Evolutionary conservation across 2,113 vertebrate genomes (phyloP).

Genomic region (Xenopus borealis): DNA sequence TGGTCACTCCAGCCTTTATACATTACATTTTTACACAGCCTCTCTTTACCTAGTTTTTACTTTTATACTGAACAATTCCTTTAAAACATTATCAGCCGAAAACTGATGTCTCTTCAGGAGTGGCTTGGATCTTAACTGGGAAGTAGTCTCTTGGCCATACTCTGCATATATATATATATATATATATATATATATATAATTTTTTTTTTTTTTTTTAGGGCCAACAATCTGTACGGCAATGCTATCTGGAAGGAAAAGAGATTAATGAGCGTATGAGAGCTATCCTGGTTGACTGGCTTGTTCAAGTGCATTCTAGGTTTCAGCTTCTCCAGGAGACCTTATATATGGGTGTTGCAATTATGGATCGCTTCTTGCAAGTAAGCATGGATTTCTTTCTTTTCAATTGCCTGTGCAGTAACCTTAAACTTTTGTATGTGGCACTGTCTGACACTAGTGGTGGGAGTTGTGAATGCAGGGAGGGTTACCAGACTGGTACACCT

Average conservation of each 20-base stretch:
- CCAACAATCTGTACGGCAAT: conserved; percentile 69
- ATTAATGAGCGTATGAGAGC: conserved; percentile 85
- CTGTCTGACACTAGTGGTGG: no score
- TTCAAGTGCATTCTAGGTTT: conserved; percentile 90
- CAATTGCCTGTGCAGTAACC: no score
- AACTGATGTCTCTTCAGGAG: no score
- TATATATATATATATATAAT: no score
- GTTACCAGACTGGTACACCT: no score
- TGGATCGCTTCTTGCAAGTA: conserved; percentile 91
- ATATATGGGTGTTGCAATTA: conserved; percentile 84
- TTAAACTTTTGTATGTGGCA: no score
- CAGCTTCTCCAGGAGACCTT: conserved; percentile 90
- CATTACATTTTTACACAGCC: no score
- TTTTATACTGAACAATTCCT: no score
- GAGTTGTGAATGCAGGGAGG: no score
- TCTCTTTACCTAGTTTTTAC: no score
- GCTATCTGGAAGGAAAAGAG: conserved; percentile 78
- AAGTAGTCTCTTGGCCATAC: not conserved
- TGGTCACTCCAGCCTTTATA: no score
- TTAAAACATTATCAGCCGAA: no score
- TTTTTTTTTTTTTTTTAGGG: conserved; percentile 55
- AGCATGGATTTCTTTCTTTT: not conserved
- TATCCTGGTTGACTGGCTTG: conserved; percentile 89
- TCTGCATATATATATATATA: not conserved
- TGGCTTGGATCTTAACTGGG: not conserved